Evolutionary conservation across 2,888 invertebrate genomes (phyloP).

Genomic region (Drosophila percnosoma): DNA sequence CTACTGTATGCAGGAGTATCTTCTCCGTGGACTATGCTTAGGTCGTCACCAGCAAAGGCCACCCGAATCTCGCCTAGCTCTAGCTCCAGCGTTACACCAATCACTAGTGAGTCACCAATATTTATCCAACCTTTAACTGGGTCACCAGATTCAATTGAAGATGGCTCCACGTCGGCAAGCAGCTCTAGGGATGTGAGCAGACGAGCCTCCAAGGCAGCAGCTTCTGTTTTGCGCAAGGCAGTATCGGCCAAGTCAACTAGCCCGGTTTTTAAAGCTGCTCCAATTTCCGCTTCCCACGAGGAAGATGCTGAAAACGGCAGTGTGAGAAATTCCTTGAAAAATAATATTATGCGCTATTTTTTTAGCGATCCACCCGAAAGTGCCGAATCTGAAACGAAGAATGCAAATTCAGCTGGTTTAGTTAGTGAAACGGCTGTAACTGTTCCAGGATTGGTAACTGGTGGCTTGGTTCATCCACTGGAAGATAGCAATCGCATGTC

Average conservation of each 20-base stretch:
- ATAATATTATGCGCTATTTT: not conserved
- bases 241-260: not conserved
- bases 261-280: not conserved
- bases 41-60: not conserved
- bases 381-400: not conserved
- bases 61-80: not conserved
- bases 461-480: not conserved
- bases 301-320: not conserved
- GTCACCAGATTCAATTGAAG: not conserved
- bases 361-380: not conserved
- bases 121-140: too few species aligned
- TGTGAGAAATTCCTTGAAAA: not conserved
- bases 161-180: not conserved
- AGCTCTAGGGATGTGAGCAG: not conserved
- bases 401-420: too few species aligned
- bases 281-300: not conserved
- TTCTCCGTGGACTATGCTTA: not conserved
- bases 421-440: not conserved
- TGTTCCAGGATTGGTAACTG: not conserved
- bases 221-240: not conserved
- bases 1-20: not conserved
- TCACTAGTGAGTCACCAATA: not conserved
- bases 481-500: not conserved
- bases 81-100: not conserved
- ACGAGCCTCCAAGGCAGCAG: not conserved